phyloP scores from a whole-genome alignment of 2,113 vertebrate genomes.

The Crotalus horridus region DNA sequence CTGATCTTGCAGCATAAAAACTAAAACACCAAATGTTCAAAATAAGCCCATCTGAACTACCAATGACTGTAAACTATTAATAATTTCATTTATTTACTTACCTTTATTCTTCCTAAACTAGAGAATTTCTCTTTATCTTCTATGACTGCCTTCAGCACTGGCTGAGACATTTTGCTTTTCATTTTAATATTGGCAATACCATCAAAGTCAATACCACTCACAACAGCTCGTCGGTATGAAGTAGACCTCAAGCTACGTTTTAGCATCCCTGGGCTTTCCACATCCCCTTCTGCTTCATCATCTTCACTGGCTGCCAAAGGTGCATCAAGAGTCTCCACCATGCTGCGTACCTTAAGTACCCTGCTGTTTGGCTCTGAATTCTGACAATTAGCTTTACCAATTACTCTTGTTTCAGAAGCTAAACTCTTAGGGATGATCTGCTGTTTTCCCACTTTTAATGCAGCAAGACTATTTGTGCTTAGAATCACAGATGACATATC shows the following conservation, averaged over 20 bases:
- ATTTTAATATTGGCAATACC: constrained; percentile 61
- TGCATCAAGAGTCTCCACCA: constrained; percentile 77
- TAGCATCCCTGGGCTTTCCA: constrained; percentile 73
- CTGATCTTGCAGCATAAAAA: neutral
- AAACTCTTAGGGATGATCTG: constrained; percentile 87
- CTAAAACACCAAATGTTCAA: neutral
- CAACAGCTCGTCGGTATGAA: constrained; percentile 91
- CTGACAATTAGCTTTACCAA: constrained; percentile 44
- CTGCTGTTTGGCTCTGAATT: constrained; percentile 67
- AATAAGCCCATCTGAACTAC: neutral
- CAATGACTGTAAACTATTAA: neutral
- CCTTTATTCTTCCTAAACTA: constrained; percentile 75
- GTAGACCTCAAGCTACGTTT: constrained; percentile 85
- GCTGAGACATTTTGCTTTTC: constrained; percentile 76
- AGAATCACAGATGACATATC: constrained; percentile 69
- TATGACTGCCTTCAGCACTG: constrained; percentile 67
- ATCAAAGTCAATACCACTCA: constrained; percentile 82
- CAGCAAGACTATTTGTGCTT: constrained; percentile 84
- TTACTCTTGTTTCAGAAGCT: constrained; percentile 70
- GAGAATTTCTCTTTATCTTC: constrained; percentile 75
- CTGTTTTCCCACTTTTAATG: constrained; percentile 84
- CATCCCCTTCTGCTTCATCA: constrained; percentile 67
- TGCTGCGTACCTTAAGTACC: constrained; percentile 75
- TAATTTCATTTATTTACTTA: constrained; percentile 31
- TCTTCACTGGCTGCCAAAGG: constrained; percentile 59